Evolutionary conservation across 1,140 invertebrate genomes (phyloP), one percentile per base, ranked within the genome.

Genomic region (Asobara japonica): DNA sequence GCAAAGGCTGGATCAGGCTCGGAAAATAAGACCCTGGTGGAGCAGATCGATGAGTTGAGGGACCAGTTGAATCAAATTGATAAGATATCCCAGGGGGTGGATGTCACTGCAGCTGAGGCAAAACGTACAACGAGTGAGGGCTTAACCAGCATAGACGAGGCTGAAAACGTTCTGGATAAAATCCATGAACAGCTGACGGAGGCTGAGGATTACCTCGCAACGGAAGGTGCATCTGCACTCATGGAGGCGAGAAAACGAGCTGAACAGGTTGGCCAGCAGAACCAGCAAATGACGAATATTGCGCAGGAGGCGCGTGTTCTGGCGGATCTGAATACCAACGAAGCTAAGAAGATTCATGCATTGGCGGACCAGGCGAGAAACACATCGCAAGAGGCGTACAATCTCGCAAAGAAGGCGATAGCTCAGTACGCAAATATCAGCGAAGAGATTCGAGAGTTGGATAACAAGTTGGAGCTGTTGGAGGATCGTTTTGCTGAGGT

Each of bases 241-340:
- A 84, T 90, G 0, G 93, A 94, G 77, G 97, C 97, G 0, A 90
- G 92, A 80, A 92, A 94, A 76, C 91, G 95, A 41, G 95, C 96
- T 0, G 90, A 92, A 48, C 91, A 95, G 84, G 95, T 96, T 83
- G 97, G 96, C 5, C 93, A 96, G 75, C 95, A 97, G 80, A 97
- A 95, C 16, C 90, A 94, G 22, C 92, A 95, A 77, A 98, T 98
- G 94, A 96, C 96, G 0, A 89, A 92, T 13, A 95, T 98, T 51
- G 96, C 97, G 0, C 91, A 95, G 69, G 93, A 97, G 82, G 95
- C 97, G 3, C 89, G 96, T 20, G 83, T 90, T 11, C 79, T 94
- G 2, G 95, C 95, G 1, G 93, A 97, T 75, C 88, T 91, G 86
- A 91, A 93, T 80, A 89, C 89, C 60, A 90, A 92, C 2, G 92